Evolutionary conservation across 2,797 vertebrate species (phyloP), one percentile per base, ranked within the genome.

Genomic region (Acanthiza pusilla): DNA sequence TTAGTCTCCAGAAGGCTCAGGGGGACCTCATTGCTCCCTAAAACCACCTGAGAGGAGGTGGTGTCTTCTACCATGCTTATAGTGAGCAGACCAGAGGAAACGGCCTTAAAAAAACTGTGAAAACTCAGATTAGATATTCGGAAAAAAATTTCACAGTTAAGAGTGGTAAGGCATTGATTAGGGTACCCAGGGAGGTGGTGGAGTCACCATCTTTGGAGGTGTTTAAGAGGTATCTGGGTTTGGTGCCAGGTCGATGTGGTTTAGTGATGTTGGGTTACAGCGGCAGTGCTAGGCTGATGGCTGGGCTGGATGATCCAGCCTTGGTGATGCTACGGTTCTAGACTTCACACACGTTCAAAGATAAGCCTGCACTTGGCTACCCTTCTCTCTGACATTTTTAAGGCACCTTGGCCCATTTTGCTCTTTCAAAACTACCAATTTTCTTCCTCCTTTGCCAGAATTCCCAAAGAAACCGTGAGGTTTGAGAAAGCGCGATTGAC

Each of bases 291-390:
- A 17, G 25, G 54, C 26, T 36, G 30, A 55, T 13, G 26, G 11
- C 3, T 54, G 16, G 32, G 42, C 11, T 10, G 1, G 13, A 27
- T 34, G 5, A 48, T 42, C 45, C 40, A 25, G 0, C 26, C 40
- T 13, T 5, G 60, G 13, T 13, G 26, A 48, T 47, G 23, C 53
- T 40, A 66, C 7, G 19, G 5, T 27, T 47, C 21, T 3, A 65
- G 11, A 45, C 36, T 34, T 42, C 53, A 32, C 38, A n/a, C 3
- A 2, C 0, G 1, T 2, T 3, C 27, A 58, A 47, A 21, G 20
- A 25, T 8, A 13, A 53, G 2, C 1, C 20, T 36, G 26, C 7
- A 48, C 17, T 76, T 47, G 23, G 2, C 30, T 25, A 9, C 12
- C 14, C 19, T 8, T 12, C 48, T 23, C 32, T 34, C 32, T 27